Percentiles rank a stretch among this genome's conserved stretches.
These are phyloP conservation scores for Xiphophorus maculatus DNA, from an alignment of 2,113 vertebrate species.

Conservation along the genomic window DNA sequence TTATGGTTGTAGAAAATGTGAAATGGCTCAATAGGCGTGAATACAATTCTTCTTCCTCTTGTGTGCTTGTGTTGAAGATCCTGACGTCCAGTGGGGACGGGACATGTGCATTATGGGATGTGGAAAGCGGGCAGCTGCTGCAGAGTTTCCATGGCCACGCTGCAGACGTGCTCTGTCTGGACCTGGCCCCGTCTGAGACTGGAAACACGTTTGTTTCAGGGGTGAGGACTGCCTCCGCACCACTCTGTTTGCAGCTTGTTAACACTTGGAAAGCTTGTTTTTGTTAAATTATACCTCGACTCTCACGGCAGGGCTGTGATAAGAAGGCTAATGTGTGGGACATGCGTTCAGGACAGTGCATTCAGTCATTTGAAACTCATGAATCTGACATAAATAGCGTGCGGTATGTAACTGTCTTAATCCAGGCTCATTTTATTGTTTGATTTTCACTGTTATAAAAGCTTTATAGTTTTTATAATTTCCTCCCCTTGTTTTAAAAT, in stretches of 20 bases:
- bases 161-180: conserved; percentile 95
- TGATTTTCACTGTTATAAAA: not conserved
- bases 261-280: not conserved
- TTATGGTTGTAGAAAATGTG: not conserved
- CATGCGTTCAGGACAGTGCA: conserved; percentile 96
- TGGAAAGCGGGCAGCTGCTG: conserved; percentile 97
- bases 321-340: conserved; percentile 99
- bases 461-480: not conserved
- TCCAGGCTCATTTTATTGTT: not conserved
- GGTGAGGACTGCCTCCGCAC: conserved; percentile 77
- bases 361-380: conserved; percentile 98
- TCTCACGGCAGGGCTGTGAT: conserved; percentile 88
- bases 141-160: conserved; percentile 99
- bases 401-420: conserved; percentile 78
- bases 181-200: conserved; percentile 96
- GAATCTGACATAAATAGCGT: conserved; percentile 99
- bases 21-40: not conserved
- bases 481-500: conserved; percentile 15
- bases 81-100: conserved; percentile 96
- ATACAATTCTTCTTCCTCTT: conserved; percentile 3
- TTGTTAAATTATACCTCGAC: not conserved
- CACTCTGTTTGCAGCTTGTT: not conserved
- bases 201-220: conserved; percentile 98
- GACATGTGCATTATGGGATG: conserved; percentile 98
- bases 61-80: conserved; percentile 80